Base-by-base conservation (phyloP, 2,888 invertebrate species). In the Drosophila anomelani region DNA sequence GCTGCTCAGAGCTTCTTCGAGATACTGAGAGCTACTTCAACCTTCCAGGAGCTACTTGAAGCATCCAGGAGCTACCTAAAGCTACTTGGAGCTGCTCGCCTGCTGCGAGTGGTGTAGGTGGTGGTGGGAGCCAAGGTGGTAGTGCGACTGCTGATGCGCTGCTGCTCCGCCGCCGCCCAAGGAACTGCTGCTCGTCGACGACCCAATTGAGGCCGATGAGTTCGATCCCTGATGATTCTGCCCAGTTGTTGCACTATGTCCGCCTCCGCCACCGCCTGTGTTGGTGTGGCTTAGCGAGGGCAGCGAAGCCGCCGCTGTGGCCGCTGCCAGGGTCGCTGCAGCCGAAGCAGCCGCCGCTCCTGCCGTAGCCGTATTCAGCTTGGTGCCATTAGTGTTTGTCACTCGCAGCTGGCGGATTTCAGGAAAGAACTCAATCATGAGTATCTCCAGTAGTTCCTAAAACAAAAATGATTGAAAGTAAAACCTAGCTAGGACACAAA, bases 381-480 rank as follows among this genome's bases (percentile, higher is more conserved):
- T 88, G 56, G 39, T 51, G 29, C 62, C 62, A 36, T 58, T 59
- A 15, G 58, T 26, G 13, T 64, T 84, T 29, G 74, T 79, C 32
- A 91, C 80, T 77, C 92, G 92, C 4, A 92, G 94, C 77, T 94
- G 94, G 77, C 95, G 94, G 79, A 95, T 93, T 93, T 96, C 95
- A 17, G 95, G 95, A 90, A 95, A 96, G 80, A 95, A 93, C 92
- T 95, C 95, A 73, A 95, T 91, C 82, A 96, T 93, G 55, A 95
- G 92, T 55, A 95, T 92, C 92, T 95, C 95, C 77, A 96, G 93
- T 74, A 96, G 92, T 90, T 95, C 95, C 96, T 96, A 93, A 93
- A 44, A 29, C 8, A 8, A 29, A 12, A 39, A 23, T 9, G 0
- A 9, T 10, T 51, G 0, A 4, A 1, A 0, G 1, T 34, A 2